Percentiles rank a stretch among this genome's conserved stretches.
phyloP scores from a whole-genome alignment of 2,888 invertebrate genomes.

The Calliphora vomitoria region DNA sequence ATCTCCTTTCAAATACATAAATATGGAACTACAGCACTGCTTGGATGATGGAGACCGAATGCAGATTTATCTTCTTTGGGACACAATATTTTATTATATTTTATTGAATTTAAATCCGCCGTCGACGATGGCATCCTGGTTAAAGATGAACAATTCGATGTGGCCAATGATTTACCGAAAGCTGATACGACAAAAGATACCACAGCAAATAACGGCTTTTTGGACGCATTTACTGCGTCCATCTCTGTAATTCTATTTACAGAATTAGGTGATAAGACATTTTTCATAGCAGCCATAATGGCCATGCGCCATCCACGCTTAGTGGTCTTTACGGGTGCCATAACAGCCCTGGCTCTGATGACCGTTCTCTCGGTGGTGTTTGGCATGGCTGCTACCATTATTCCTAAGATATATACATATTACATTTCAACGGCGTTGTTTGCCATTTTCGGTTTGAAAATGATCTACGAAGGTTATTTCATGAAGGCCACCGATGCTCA shows the following conservation, averaged over 20 bases:
- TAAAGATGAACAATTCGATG: conserved; percentile 75
- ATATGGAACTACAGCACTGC: no score
- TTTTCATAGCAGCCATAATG: conserved; percentile 99
- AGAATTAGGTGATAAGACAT: conserved; percentile 99
- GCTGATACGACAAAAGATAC: conserved; percentile 73
- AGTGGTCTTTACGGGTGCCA: conserved; percentile 96
- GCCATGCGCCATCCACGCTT: conserved; percentile 98
- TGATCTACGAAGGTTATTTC: conserved; percentile 97
- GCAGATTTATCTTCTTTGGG: no score
- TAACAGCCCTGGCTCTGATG: conserved; percentile 96
- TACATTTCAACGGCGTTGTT: conserved; percentile 98
- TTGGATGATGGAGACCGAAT: no score
- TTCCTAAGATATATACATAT: conserved; percentile 96
- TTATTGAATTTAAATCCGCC: no score
- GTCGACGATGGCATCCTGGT: conserved; percentile 71
- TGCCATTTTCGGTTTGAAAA: conserved; percentile 98
- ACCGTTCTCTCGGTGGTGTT: conserved; percentile 97
- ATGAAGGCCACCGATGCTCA: conserved; percentile 97
- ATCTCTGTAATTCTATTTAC: conserved; percentile 98
- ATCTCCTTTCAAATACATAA: no score
- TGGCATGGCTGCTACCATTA: conserved; percentile 97
- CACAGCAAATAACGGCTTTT: conserved; percentile 89
- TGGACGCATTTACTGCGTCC: conserved; percentile 97
- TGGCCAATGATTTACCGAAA: conserved; percentile 74
- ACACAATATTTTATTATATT: no score